Evolutionary conservation across 2,113 vertebrate species (phyloP).

Genomic region (Agapornis roseicollis): DNA sequence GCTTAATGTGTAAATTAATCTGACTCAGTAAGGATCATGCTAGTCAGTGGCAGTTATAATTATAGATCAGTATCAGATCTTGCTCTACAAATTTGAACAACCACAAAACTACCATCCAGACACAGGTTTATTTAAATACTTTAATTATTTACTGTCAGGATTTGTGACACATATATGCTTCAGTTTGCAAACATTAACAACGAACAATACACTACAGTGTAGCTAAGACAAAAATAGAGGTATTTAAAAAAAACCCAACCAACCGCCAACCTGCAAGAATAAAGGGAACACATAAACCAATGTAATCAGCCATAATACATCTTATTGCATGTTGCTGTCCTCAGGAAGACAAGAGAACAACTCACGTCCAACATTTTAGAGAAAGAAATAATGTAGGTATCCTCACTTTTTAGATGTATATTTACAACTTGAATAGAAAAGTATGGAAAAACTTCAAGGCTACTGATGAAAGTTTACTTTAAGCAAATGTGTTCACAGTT

Average conservation of each 20-base stretch:
- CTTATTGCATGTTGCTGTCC: background rate
- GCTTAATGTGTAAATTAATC: conserved; percentile 76
- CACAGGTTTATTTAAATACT: conserved; percentile 71
- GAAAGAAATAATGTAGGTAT: background rate
- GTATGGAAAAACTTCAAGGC: conserved; percentile 44
- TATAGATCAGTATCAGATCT: conserved; percentile 72
- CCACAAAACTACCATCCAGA: conserved; percentile 45
- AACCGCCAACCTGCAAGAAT: background rate
- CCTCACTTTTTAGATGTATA: background rate
- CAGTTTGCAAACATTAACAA: conserved; percentile 63
- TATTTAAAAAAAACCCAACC: background rate
- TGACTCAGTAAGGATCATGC: conserved; percentile 67
- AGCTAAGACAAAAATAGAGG: conserved; percentile 52
- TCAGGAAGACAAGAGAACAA: background rate
- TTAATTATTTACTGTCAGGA: conserved; percentile 77
- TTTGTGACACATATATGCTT: conserved; percentile 64
- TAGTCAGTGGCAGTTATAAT: conserved; percentile 72
- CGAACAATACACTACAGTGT: conserved; percentile 12
- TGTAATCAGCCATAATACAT: background rate
- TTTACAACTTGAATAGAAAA: conserved; percentile 9
- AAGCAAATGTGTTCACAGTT: conserved; percentile 50
- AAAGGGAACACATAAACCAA: background rate
- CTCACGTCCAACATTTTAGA: background rate
- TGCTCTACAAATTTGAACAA: conserved; percentile 71
- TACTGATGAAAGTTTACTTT: conserved; percentile 42